These are phyloP conservation scores for Porites cylindrica DNA, from an alignment of 92 coral and sea anemone species.

Conservation along the genomic window DNA sequence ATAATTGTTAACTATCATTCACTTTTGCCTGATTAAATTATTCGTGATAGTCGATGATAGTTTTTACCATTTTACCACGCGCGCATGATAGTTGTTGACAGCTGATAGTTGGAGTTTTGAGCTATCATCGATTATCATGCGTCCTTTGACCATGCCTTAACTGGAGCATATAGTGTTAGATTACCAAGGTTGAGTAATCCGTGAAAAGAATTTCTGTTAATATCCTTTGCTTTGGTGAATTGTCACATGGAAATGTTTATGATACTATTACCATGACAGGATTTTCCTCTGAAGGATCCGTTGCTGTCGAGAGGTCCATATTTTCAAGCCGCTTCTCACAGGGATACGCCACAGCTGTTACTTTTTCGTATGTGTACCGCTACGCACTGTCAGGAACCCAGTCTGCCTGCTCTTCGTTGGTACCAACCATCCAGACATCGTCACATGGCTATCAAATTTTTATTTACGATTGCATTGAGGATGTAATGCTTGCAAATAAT, in stretches of 20 bases:
- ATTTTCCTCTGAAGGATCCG: conserved; percentile 11
- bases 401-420: conserved; percentile 10
- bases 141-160: no score
- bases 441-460: conserved; percentile 22
- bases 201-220: conserved; percentile 9
- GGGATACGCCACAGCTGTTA: conserved; percentile 29
- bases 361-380: conserved; percentile 30
- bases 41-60: no score
- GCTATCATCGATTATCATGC: no score
- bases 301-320: conserved; percentile 27
- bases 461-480: conserved; percentile 29
- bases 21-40: no score
- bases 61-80: no score
- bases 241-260: conserved; percentile 7
- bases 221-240: background rate
- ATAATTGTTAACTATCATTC: no score
- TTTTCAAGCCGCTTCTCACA: conserved; percentile 20
- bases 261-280: conserved; percentile 22
- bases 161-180: no score
- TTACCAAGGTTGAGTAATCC: no score
- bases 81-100: no score
- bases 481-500: conserved; percentile 24
- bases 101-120: no score
- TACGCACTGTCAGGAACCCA: conserved; percentile 9
- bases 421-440: conserved; percentile 28